phyloP scores from a whole-genome alignment of 2,797 vertebrate species.

The Epinephelus malabaricus region DNA sequence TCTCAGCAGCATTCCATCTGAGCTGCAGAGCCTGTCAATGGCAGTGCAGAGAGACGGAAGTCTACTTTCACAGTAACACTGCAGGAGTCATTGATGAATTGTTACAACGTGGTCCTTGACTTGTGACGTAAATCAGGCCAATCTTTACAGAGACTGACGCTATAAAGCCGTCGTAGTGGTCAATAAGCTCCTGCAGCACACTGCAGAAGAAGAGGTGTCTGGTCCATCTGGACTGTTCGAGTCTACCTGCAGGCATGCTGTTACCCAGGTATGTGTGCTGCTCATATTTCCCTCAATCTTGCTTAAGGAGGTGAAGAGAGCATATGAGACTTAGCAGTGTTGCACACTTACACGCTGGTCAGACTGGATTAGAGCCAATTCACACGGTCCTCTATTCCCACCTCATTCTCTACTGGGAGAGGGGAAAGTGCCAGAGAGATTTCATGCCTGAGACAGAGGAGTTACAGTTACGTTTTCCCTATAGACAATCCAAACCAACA shows the following conservation, averaged over 20 bases:
- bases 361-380: constrained; percentile 79
- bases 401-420: constrained; percentile 61
- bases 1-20: constrained; percentile 55
- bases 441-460: constrained; percentile 81
- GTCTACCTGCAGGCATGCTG: constrained; percentile 43
- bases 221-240: neutral
- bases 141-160: constrained; percentile 50
- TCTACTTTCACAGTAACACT: constrained; percentile 56
- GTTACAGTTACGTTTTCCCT: constrained; percentile 73
- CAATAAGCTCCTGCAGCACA: constrained; percentile 32
- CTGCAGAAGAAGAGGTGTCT: constrained; percentile 20
- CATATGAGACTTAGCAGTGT: constrained; percentile 60
- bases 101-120: constrained; percentile 56
- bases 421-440: constrained; percentile 75
- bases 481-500: constrained; percentile 71
- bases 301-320: constrained; percentile 49
- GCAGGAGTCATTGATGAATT: constrained; percentile 61
- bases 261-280: constrained; percentile 39
- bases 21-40: constrained; percentile 49
- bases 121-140: constrained; percentile 69
- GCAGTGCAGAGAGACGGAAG: constrained; percentile 36
- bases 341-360: constrained; percentile 70
- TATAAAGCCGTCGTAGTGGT: constrained; percentile 42
- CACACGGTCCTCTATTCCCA: constrained; percentile 60
- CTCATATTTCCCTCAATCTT: constrained; percentile 55